Evolutionary conservation across 2,113 vertebrate genomes (phyloP), one percentile per base, ranked within the genome.

Genomic region (Leucoraja erinaceus): DNA sequence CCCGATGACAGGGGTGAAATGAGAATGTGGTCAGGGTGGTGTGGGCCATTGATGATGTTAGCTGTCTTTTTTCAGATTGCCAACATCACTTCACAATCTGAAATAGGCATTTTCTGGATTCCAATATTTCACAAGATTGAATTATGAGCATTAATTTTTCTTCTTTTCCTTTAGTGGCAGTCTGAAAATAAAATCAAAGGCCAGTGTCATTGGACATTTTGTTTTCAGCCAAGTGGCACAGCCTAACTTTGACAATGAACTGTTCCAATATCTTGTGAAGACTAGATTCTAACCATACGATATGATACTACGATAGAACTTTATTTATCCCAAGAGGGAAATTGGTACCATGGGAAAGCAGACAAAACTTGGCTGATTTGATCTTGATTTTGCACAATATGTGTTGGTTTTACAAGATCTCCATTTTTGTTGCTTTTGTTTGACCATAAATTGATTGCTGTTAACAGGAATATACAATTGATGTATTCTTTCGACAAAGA

Each of bases 401-500:
- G 56, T 61, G 54, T 9, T 83, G 47, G 25, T 20, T 25, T 7
- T 28, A 11, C 56, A 56, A 83, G 38, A 54, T 54, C 38, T 83
- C 8, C 47, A 83, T 59, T n/a, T 56, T 86, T 91, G 33, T 91
- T 70, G 18, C 66, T 91, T 25, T 68, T 91, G 31, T 72, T 72
- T 91, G 33, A 90, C 31, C 31, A 72, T 72, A 91, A 72, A 91
- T 38, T 91, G 38, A 76, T 81, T 93, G 7, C 88, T 28, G 75
- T 77, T 95, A 95, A 93, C 94, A 99, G 98, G 99, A 99, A 94
- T 99, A 99, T 95, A 99, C 99, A 93, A 99, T 99, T 95, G 99
- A 99, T 93, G 98, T 99, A 93, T 99, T 99, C 95, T 99, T 99
- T 95, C 96, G 99, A 93, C 99, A 99, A 96, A 98, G 97, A 93